These are phyloP conservation scores for Simalia tracyae DNA, from an alignment of 2,797 vertebrate genomes.

Conservation along the genomic window DNA sequence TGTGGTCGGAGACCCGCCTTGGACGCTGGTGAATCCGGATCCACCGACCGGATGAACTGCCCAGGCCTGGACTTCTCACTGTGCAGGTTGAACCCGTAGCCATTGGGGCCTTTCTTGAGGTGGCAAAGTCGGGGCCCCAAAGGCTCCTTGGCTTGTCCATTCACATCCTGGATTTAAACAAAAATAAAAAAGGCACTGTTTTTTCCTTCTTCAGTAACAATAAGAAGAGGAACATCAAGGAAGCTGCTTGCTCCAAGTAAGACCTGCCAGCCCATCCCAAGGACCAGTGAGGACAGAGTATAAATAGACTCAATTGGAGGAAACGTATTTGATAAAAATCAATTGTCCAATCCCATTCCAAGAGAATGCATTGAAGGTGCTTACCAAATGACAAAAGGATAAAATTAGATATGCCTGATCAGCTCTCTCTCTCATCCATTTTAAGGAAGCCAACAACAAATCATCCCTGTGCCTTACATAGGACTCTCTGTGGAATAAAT, in stretches of 20 bases:
- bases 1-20: conserved; percentile 81
- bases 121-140: conserved; percentile 87
- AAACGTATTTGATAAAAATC: not conserved
- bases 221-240: conserved; percentile 19
- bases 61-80: conserved; percentile 84
- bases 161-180: conserved; percentile 63
- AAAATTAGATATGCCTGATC: not conserved
- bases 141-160: conserved; percentile 65
- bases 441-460: not conserved
- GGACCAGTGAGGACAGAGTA: conserved; percentile 33
- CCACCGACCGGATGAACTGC: conserved; percentile 91
- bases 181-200: not conserved
- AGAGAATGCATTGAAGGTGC: conserved; percentile 39
- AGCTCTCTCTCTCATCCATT: not conserved
- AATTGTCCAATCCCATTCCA: conserved; percentile 21
- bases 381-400: conserved; percentile 42
- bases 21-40: conserved; percentile 83
- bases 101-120: conserved; percentile 80
- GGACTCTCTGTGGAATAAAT: too few relatives aligned
- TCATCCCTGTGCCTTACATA: not conserved
- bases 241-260: conserved; percentile 18
- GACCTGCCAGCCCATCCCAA: not conserved
- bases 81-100: conserved; percentile 95
- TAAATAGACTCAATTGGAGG: conserved; percentile 52
- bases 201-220: not conserved